These are phyloP conservation scores for Habrosyne pyritoides DNA, from an alignment of 2,888 invertebrate species.

Conservation along the genomic window DNA sequence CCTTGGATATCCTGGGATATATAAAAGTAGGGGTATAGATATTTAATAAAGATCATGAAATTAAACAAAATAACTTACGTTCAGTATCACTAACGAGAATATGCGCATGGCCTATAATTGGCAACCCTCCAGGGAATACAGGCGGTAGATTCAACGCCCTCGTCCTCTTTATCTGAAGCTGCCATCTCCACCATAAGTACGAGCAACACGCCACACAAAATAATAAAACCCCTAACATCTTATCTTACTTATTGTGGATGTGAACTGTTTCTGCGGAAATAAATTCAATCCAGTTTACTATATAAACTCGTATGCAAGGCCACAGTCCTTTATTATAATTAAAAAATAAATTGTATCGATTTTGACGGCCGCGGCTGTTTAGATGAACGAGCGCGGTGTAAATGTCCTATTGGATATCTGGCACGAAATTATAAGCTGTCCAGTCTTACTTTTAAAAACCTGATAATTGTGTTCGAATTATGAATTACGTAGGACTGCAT, in stretches of 20 bases:
- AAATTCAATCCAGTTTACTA: neutral
- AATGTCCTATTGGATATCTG: neutral
- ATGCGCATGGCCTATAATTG: conserved; percentile 62
- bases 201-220: conserved; percentile 42
- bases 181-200: conserved; percentile 42
- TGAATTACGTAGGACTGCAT: no score
- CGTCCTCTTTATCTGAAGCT: conserved; percentile 39
- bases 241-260: conserved; percentile 15
- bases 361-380: neutral
- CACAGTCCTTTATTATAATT: no score
- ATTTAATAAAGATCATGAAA: no score
- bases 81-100: conserved; percentile 60
- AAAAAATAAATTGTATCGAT: neutral
- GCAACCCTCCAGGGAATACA: conserved; percentile 50
- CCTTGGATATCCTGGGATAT: no score
- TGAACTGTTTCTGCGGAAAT: neutral
- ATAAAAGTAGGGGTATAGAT: no score
- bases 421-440: neutral
- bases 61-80: conserved; percentile 41
- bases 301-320: neutral
- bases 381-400: neutral
- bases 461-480: no score
- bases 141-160: conserved; percentile 36
- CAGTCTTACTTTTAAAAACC: neutral
- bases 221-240: conserved; percentile 45